A percentile compares a stretch with the other conserved stretches of the same genome.
Evolutionary conservation across 2,888 invertebrate genomes (phyloP).

Genomic region (Opisthograptis luteolata): DNA sequence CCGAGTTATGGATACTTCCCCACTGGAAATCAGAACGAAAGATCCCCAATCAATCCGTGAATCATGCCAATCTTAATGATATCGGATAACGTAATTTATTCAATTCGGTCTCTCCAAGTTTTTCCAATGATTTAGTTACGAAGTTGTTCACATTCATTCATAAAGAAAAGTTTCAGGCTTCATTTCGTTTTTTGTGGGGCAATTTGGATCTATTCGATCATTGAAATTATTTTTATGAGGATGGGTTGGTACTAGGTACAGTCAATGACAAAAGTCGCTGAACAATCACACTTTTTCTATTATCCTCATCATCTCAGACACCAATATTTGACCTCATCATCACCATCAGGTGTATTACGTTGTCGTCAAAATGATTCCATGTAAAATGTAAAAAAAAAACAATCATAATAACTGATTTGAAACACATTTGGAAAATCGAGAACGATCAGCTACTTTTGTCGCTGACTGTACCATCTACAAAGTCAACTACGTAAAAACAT

Average conservation of each 20-base stretch:
- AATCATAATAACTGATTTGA: too few species aligned
- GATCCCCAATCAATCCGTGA: constrained; percentile 54
- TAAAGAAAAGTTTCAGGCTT: constrained; percentile 25
- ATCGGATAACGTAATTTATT: constrained; percentile 51
- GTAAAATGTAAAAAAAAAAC: too few species aligned
- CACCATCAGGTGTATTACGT: too few species aligned
- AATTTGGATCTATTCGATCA: constrained; percentile 9
- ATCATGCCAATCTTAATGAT: constrained; percentile 56
- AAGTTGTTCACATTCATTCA: constrained; percentile 29
- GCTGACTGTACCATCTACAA: not conserved
- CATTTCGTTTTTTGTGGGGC: constrained; percentile 22
- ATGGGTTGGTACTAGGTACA: too few species aligned
- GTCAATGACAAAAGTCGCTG: not conserved
- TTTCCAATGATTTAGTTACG: constrained; percentile 38
- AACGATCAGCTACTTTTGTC: too few species aligned
- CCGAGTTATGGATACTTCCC: constrained; percentile 61
- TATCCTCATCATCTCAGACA: too few species aligned
- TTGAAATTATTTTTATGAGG: too few species aligned
- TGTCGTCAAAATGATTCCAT: too few species aligned
- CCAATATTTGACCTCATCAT: too few species aligned
- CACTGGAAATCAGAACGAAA: constrained; percentile 47
- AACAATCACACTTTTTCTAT: too few species aligned
- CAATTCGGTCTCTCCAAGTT: constrained; percentile 38
- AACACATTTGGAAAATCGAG: too few species aligned
- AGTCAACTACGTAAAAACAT: not conserved